Percentiles rank a stretch among this genome's conserved stretches.
Conservation (phyloP, 2,113 vertebrate species). For the Verasper variegatus region DNA sequence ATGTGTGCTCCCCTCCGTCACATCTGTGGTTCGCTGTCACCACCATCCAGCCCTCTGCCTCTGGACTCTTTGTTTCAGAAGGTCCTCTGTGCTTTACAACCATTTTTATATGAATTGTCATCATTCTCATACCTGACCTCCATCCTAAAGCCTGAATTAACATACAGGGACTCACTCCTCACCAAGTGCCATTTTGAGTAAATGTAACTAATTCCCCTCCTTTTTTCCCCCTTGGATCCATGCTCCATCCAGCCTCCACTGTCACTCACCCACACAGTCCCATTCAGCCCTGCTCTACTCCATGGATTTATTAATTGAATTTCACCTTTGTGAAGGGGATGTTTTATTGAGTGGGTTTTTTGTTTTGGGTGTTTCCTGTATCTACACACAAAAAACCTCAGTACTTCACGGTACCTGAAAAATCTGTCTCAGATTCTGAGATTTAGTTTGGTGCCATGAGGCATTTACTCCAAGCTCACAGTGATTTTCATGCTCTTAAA, state of each 20-base stretch:
- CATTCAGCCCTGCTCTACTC: not conserved
- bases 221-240: not conserved
- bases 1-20: not conserved
- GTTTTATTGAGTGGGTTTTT: not conserved
- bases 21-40: not conserved
- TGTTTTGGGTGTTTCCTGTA: too few species aligned
- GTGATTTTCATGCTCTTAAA: too few species aligned
- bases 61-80: not conserved
- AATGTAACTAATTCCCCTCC: not conserved
- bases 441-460: not conserved
- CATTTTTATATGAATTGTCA: not conserved
- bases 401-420: too few species aligned
- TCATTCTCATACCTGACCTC: slow-evolving; percentile 7
- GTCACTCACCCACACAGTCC: not conserved
- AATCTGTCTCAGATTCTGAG: not conserved
- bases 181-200: too few species aligned
- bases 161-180: slow-evolving; percentile 5
- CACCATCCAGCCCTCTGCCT: not conserved
- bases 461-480: too few species aligned
- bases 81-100: not conserved
- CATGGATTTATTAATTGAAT: slow-evolving; percentile 1
- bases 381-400: too few species aligned
- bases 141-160: slow-evolving; percentile 12
- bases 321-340: not conserved
- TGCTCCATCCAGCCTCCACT: slow-evolving; percentile 11